Base-by-base conservation (phyloP, 2,888 invertebrate genomes). In the Xanthia icteritia region DNA sequence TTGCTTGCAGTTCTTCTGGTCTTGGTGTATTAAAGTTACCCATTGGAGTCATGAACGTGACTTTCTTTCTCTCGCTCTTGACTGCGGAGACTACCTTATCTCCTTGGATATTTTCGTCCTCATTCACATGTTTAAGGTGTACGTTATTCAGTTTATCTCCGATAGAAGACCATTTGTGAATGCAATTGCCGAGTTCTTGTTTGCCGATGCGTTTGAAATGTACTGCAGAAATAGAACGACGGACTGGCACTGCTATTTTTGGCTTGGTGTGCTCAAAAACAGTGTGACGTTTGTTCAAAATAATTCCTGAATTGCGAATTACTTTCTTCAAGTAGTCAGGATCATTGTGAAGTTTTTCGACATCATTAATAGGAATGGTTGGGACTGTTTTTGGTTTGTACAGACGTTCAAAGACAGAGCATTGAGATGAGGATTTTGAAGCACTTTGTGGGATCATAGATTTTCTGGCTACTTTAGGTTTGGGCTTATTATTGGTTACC, bases 161-260 rank as follows among this genome's bases (percentile, higher is more conserved):
- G 0, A 95, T 92, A 0, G 97, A 97, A 0, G 95, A 90, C 92
- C 95, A 96, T 89, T 95, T 95, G 27, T 95, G 94, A 8, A 96
- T 92, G 77, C 95, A 96, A 61, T 95, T 96, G 1, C 85, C 83
- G 0, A 94, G 82, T 83, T 96, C 96, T 36, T 84, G 92, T 74
- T 94, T 94, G 36, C 90, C 92, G 5, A 96, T 92, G 8, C 93
- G 88, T 79, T 96, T 97, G 8, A 97, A 95, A 84, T 97, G 97
- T 0, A 97, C 94, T 0, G 97, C 96, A 0, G 97, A 97, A 73
- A 97, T 95, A 0, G 97, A 97, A 58, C 97, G 89, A 27, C 97
- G 91, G 0, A 93, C 92, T 0, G 92, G 93, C 0, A 76, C 56
- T 0, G 71, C 78, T 5, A 82, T 74, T 70, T 89, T 87, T 0